These are phyloP conservation scores for Nomada flava DNA, from an alignment of 2,888 invertebrate species.

Conservation along the genomic window DNA sequence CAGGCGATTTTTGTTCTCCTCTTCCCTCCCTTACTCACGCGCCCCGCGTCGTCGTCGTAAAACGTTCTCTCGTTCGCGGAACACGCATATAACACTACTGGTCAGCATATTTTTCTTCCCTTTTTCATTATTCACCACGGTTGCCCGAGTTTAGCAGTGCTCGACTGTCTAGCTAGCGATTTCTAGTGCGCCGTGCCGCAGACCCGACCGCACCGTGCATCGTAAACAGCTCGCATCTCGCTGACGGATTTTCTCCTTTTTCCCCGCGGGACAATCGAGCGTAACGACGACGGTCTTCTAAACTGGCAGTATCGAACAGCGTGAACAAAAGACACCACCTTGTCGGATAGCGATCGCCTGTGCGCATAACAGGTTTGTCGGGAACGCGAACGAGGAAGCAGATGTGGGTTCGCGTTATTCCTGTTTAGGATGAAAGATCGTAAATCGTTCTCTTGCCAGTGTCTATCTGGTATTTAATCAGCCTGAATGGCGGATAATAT, in stretches of 20 bases:
- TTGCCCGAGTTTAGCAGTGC: constrained; percentile 34
- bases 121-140: background rate
- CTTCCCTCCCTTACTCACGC: background rate
- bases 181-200: constrained; percentile 58
- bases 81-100: constrained; percentile 39
- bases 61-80: constrained; percentile 21
- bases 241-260: constrained; percentile 12
- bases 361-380: constrained; percentile 29
- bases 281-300: constrained; percentile 33
- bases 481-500: too few relatives aligned
- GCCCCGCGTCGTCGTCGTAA: background rate
- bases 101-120: constrained; percentile 20
- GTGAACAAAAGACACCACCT: constrained; percentile 36
- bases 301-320: constrained; percentile 28
- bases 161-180: constrained; percentile 43
- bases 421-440: background rate
- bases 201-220: constrained; percentile 40
- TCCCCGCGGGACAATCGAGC: constrained; percentile 37
- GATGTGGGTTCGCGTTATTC: background rate
- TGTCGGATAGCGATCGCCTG: constrained; percentile 17
- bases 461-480: background rate
- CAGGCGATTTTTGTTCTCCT: constrained; percentile 13
- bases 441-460: background rate
- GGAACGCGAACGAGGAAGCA: background rate
- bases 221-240: constrained; percentile 51